Base-by-base conservation (phyloP, 2,888 invertebrate species). In the Rhagophthalmus giganteus region DNA sequence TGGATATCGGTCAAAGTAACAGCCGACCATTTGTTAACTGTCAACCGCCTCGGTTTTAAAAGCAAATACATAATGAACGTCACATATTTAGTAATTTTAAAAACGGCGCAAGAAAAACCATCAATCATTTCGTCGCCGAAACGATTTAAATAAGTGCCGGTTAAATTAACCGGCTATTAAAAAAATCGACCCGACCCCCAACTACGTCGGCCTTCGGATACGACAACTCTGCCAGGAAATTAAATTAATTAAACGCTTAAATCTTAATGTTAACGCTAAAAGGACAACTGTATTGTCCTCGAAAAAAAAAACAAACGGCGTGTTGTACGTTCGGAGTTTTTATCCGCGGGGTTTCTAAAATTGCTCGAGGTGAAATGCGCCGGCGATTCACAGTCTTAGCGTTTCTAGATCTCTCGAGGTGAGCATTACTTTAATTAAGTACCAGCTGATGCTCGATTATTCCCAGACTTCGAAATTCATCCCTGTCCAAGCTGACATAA, bases 341-440 rank as follows among this genome's bases (percentile, higher is more conserved):
- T 39, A 39, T 32, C 13, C 33, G 8, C 5, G 32, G 39, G 26
- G 24, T 27, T 45, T 32, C 27, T 16, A 12, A 32, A 27, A 34
- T 39, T 39, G 47, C 33, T 39, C 41, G 30, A 41, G 28, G 41
- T 30, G 34, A 48, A 48, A 30, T 31, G 25, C 42, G 33, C 47
- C 10, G 46, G 45, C 54, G 51, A 46, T 46, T 58, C 56, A 57
- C 56, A 44, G 56, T 57, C 56, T 57, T 50, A 58, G 47, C 46
- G 48, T 50, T 42, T 37, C 47, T 44, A 51, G 38, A 50, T 55
- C 25, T 56, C 51, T 57, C 58, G 63, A 65, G 67, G 64, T 65
- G 66, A 67, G 66, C 68, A 68, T 70, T 67, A 68, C 65, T 69
- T 70, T 70, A 70, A 71, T 71, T 71, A 71, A 70, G 69, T 68